Base-by-base conservation (phyloP, 2,888 invertebrate species). In the Torymus auratus region DNA sequence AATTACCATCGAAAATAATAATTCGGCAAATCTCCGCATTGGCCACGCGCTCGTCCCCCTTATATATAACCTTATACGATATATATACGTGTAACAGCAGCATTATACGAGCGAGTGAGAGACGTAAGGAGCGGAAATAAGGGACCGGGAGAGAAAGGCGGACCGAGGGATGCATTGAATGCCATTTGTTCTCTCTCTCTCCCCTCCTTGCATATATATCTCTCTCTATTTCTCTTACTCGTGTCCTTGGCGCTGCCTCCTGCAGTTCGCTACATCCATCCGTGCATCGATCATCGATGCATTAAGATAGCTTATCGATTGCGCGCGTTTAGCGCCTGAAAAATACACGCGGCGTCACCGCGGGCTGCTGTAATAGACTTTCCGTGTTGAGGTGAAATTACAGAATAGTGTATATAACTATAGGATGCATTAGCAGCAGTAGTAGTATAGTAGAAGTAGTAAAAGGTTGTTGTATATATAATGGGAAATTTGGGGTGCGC, bases 161-260 rank as follows among this genome's bases (percentile, higher is more conserved):
- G 13, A 5, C 56, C 20, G 55, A 55, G 73, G 73, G 41, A 61
- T 69, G 68, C 61, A 61, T 62, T 76, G 69, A 76, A 76, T 41
- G 55, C 41, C 41, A 41, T 41, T 41, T 41, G 41, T n/a, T n/a
- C 53, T 55, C 28, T 69, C 53, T 15, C 53, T 20, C 52, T 74
- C 50, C 64, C 53, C 20, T 20, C 53, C 28, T 20, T 20, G 14
- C 28, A 52, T 53, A 52, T 62, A 56, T 17, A 20, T 50, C 23
- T 28, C 2, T 12, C 58, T 70, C 56, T n/a, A n/a, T n/a, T n/a
- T 15, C 13, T 70, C n/a, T 41, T 41, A 41, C 41, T 41, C 7
- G 41, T 12, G 20, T 20, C 65, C n/a, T 50, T 13, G 62, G 60
- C 60, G 60, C 67, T 61, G 20, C 69, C 69, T 70, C 76, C 76